Percentiles rank a stretch among this genome's conserved stretches.
phyloP scores from a whole-genome alignment of 2,797 vertebrate genomes.

The Geotrypetes seraphini region DNA sequence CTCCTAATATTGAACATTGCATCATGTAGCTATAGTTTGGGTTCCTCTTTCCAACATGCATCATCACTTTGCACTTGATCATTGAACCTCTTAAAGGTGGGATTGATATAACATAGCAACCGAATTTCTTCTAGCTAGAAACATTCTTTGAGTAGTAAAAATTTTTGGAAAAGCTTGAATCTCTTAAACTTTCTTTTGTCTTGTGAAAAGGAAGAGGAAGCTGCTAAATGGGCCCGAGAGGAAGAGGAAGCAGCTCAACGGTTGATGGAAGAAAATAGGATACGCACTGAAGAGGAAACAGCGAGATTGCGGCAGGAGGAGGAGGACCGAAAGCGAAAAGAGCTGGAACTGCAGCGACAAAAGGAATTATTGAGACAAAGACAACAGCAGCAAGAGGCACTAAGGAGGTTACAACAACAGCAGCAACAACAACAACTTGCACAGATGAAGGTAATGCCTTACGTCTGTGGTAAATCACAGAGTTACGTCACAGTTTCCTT shows the following conservation, averaged over 20 bases:
- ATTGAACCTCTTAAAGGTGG: too few species aligned
- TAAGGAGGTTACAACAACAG: conserved; percentile 82
- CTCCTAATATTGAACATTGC: too few species aligned
- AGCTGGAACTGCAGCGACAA: conserved; percentile 76
- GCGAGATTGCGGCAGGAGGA: conserved; percentile 55
- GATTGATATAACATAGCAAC: too few species aligned
- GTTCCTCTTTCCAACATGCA: too few species aligned
- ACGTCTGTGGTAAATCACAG: rapidly evolving
- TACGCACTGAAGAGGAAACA: conserved; percentile 73
- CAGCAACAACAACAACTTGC: conserved; percentile 92
- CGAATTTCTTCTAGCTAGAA: too few species aligned
- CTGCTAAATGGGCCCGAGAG: conserved; percentile 64
- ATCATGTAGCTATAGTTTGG: too few species aligned
- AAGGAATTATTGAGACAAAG: conserved; percentile 86
- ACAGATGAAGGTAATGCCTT: conserved; percentile 78
- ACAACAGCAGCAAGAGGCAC: conserved; percentile 88
- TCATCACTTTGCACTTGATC: too few species aligned
- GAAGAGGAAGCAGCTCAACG: conserved; percentile 70
- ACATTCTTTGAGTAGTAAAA: too few species aligned
- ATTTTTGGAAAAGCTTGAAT: neutral
- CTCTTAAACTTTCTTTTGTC: conserved; percentile 16
- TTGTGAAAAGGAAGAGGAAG: conserved; percentile 77
- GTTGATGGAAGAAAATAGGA: conserved; percentile 73
- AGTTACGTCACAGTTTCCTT: too few species aligned
- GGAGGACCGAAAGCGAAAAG: conserved; percentile 62